These are phyloP conservation scores for Tautogolabrus adspersus DNA, from an alignment of 2,113 vertebrate species.

Conservation along the genomic window DNA sequence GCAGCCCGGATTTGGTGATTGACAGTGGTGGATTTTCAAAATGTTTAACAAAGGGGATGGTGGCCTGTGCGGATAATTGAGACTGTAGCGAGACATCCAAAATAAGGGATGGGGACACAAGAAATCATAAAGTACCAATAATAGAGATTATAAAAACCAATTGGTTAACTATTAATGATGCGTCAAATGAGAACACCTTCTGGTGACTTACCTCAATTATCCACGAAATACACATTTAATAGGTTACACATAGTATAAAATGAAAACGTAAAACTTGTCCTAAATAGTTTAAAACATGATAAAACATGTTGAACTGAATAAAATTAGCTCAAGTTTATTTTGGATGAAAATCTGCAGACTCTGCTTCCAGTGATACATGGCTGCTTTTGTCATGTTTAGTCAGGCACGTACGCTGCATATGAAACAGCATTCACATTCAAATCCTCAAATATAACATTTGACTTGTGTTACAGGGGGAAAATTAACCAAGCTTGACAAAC, in stretches of 20 bases:
- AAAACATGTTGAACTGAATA: neutral
- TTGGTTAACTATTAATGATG: too few species aligned
- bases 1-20: slow-evolving; percentile 40
- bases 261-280: too few species aligned
- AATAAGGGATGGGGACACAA: neutral
- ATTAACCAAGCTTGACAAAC: neutral
- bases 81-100: neutral
- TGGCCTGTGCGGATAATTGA: slow-evolving; percentile 1
- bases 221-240: too few species aligned
- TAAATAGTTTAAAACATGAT: too few species aligned
- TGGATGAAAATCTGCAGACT: neutral
- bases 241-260: too few species aligned
- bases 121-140: neutral
- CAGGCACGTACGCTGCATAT: neutral
- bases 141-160: too few species aligned
- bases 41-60: slow-evolving; percentile 10
- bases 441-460: neutral
- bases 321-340: neutral
- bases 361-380: neutral
- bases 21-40: slow-evolving; percentile 41
- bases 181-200: too few species aligned
- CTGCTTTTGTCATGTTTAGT: neutral
- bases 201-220: too few species aligned
- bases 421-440: slow-evolving; percentile 2
- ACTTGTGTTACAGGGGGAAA: neutral